These are phyloP conservation scores for Meda fulgida DNA, from an alignment of 2,797 vertebrate genomes.

Conservation along the genomic window DNA sequence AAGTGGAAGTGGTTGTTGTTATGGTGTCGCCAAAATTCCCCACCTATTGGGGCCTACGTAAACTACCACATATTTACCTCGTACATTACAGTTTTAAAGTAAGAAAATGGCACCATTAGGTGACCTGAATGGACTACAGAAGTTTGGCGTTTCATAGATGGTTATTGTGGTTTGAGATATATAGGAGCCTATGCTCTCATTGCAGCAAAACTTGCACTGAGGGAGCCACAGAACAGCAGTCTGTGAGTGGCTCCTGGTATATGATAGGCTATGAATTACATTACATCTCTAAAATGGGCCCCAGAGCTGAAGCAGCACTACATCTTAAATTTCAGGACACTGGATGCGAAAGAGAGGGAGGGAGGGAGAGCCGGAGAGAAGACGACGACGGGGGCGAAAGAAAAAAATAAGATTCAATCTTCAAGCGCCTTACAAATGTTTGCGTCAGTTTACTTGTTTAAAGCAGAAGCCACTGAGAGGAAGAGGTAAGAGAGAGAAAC, in stretches of 20 bases:
- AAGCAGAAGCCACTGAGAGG: constrained; percentile 69
- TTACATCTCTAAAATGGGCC: constrained; percentile 81
- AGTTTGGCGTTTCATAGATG: constrained; percentile 55
- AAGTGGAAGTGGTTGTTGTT: background rate
- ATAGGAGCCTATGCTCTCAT: constrained; percentile 46
- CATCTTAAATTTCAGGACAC: constrained; percentile 81
- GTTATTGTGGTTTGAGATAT: constrained; percentile 55
- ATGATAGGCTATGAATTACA: constrained; percentile 80
- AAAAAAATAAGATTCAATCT: constrained; percentile 78
- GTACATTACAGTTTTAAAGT: constrained; percentile 29
- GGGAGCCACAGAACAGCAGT: constrained; percentile 47
- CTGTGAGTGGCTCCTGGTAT: constrained; percentile 54
- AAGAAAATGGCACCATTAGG: constrained; percentile 28
- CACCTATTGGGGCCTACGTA: constrained; percentile 10
- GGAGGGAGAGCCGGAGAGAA: constrained; percentile 60
- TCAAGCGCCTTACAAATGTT: constrained; percentile 81
- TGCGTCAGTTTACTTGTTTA: constrained; percentile 81
- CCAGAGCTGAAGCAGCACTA: constrained; percentile 77
- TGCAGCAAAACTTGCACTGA: constrained; percentile 50
- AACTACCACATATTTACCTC: constrained; percentile 27
- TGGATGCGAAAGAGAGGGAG: constrained; percentile 61
- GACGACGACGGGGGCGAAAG: constrained; percentile 58
- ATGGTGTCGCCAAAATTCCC: background rate
- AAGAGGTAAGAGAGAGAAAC: constrained; percentile 64
- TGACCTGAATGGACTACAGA: constrained; percentile 51